Evolutionary conservation across 2,113 vertebrate genomes (phyloP).

Genomic region (Cavia porcellus): DNA sequence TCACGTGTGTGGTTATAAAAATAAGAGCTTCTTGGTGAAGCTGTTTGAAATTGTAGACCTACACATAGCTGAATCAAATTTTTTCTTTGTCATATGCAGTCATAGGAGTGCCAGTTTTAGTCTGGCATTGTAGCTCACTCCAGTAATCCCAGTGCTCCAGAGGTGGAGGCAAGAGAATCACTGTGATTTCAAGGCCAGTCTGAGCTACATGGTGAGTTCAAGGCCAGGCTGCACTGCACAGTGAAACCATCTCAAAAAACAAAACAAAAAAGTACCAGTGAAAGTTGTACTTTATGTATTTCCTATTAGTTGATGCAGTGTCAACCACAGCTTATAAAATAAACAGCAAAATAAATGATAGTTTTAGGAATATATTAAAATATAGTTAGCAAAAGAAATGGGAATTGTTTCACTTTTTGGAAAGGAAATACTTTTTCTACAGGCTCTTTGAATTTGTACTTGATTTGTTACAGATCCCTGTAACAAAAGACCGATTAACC

Average conservation of each 20-base stretch:
- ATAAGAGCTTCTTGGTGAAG: background rate
- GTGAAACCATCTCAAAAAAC: background rate
- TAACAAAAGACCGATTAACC: background rate
- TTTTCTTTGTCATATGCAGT: background rate
- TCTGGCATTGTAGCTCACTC: too few relatives aligned
- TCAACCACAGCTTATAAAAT: background rate
- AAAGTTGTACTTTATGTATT: background rate
- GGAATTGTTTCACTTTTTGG: background rate
- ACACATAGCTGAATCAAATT: background rate
- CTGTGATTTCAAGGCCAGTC: too few relatives aligned
- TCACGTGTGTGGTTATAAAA: background rate
- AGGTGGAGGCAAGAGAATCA: too few relatives aligned
- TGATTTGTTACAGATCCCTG: background rate
- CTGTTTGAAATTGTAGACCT: background rate
- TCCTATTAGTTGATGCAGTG: background rate
- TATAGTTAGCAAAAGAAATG: constrained; percentile 10
- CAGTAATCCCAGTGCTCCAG: too few relatives aligned
- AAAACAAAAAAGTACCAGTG: background rate
- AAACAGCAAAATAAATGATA: constrained; percentile 3
- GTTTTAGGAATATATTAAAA: background rate
- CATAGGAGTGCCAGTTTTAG: background rate
- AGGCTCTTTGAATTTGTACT: background rate
- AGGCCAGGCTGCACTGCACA: too few relatives aligned
- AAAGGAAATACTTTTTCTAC: background rate
- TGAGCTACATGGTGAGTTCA: too few relatives aligned